Evolutionary conservation across 2,113 vertebrate species (phyloP).

Genomic region (Ellobius talpinus): DNA sequence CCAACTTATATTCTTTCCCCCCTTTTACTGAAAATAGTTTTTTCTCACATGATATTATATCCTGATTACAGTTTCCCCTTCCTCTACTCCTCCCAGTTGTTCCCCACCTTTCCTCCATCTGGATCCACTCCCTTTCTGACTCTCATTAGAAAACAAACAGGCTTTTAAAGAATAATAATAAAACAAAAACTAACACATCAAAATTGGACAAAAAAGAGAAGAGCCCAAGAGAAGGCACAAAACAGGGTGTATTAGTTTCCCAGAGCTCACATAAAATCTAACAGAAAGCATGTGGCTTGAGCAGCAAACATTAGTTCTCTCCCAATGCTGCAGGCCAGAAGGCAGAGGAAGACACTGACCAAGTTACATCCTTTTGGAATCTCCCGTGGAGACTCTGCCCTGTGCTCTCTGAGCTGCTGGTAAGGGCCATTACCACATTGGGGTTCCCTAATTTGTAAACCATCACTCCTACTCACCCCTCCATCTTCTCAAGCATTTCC

Average conservation of each 20-base stretch:
- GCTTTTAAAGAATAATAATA: background rate
- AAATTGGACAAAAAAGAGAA: background rate
- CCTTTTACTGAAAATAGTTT: background rate
- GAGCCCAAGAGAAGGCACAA: background rate
- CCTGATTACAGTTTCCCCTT: background rate
- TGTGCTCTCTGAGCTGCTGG: background rate
- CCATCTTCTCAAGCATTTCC: background rate
- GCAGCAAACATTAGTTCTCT: background rate
- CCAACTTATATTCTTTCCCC: background rate
- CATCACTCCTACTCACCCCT: background rate
- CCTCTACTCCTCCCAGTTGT: no score
- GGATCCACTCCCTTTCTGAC: background rate
- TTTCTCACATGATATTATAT: background rate
- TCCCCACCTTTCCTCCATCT: background rate
- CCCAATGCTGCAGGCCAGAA: background rate
- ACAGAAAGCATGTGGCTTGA: background rate
- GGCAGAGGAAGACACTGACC: background rate
- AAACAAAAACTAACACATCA: background rate
- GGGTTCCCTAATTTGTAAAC: background rate
- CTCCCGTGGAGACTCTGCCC: background rate
- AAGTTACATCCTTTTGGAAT: background rate
- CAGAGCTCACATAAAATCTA: background rate
- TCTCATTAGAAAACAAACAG: background rate
- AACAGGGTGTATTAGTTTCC: background rate
- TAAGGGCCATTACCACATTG: background rate